Evolutionary conservation across 2,888 invertebrate genomes (phyloP).

Genomic region (Chromoteleia sp.): DNA sequence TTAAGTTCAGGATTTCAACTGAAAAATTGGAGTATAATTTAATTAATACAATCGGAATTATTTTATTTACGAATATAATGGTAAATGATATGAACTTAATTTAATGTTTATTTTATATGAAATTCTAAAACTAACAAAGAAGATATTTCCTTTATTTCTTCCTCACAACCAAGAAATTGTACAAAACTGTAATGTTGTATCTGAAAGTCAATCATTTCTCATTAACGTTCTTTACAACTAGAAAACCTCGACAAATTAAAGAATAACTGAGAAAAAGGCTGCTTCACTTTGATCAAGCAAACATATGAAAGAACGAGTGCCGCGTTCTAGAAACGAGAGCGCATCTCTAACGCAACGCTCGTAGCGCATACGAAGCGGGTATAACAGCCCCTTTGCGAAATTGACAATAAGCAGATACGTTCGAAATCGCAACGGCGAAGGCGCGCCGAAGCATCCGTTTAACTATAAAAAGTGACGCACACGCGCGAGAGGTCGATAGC

Average conservation of each 20-base stretch:
- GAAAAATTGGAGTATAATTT: too few relatives aligned
- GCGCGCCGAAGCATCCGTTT: conserved; percentile 18
- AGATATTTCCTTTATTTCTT: too few relatives aligned
- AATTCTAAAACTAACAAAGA: too few relatives aligned
- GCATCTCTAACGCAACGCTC: conserved; percentile 6
- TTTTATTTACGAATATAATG: too few relatives aligned
- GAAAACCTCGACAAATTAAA: conserved; percentile 11
- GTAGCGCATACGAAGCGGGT: background rate
- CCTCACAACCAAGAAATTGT: too few relatives aligned
- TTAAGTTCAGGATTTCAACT: too few relatives aligned
- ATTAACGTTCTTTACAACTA: too few relatives aligned
- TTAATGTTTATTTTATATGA: too few relatives aligned
- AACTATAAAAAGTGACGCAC: conserved; percentile 24
- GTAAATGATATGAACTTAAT: too few relatives aligned
- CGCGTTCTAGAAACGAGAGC: conserved; percentile 9
- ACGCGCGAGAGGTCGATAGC: conserved; percentile 35
- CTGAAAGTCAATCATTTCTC: too few relatives aligned
- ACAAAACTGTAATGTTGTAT: background rate
- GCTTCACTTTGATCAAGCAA: conserved; percentile 19
- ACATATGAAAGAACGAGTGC: conserved; percentile 21
- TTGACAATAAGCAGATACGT: conserved; percentile 54
- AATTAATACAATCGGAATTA: too few relatives aligned
- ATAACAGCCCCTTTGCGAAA: conserved; percentile 44
- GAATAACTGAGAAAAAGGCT: conserved; percentile 1
- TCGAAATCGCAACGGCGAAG: conserved; percentile 11